Base-by-base conservation (phyloP, 2,888 invertebrate species). In the Perizoma affinitatum region DNA sequence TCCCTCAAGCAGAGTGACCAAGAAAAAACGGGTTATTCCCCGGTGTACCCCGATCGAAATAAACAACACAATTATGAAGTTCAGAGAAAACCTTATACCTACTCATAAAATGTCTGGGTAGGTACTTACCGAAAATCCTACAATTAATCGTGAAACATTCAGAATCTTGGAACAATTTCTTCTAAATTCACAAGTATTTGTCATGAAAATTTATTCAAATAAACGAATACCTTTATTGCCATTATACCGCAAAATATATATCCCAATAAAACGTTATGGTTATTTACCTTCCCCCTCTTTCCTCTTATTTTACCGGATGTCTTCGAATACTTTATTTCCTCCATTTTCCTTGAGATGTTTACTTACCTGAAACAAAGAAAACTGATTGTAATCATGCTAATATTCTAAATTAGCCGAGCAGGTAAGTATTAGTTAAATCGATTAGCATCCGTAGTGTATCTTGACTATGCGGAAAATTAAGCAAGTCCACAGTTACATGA, bases 361-460 rank as follows among this genome's bases (percentile, higher is more conserved):
- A 68, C 65, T 66, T 41, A 69, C 69, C 69, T 69, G 69, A 40
- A 69, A 69, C 67, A 63, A 67, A 61, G 61, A 57, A 43, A 60
- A 49, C 49, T 54, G 61, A 64, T 69, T 69, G 55, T 58, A 38
- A 60, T 58, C 49, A 57, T 51, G 48, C 42, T 57, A 51, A 54
- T 51, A 9, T 22, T 22, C 22, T 22, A 22, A 22, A 22, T 22
- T 22, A 3, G 22, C 22, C 22, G 22, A 22, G 22, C 22, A 22
- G 22, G 22, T 22, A 22, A 22, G 22, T 22, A 22, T 22, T 22
- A 2, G 22, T 22, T 22, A 22, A 22, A 22, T 3, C 22, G 22
- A 22, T 22, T 22, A 22, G 22, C 22, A 22, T 3, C 22, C 22
- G 22, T 22, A 22, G 3, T 22, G 22, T 22, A 2, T 22, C 1